Evolutionary conservation across 2,797 vertebrate genomes (phyloP).

Genomic region (Sebastes hubbsi): DNA sequence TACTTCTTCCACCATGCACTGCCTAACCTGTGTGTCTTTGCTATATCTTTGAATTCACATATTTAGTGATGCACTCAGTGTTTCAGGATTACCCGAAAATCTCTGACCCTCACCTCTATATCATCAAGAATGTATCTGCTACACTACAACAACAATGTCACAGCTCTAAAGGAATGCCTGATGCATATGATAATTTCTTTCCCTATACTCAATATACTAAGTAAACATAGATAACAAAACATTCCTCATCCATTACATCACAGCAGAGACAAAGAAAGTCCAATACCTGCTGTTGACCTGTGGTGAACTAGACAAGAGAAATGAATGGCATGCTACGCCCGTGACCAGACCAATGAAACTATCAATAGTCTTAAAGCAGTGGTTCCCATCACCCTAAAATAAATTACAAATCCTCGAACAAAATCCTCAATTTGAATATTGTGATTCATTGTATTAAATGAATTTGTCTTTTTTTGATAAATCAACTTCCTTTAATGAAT

Average conservation of each 20-base stretch:
- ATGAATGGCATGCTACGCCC: background rate
- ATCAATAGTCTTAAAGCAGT: background rate
- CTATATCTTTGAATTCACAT: background rate
- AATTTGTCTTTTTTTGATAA: too few relatives aligned
- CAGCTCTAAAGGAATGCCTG: background rate
- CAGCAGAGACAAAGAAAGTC: background rate
- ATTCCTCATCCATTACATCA: slow-evolving; percentile 17
- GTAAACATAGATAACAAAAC: slow-evolving; percentile 24
- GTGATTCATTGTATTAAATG: too few relatives aligned
- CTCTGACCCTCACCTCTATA: background rate
- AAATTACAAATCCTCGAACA: too few relatives aligned
- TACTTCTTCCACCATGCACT: too few relatives aligned
- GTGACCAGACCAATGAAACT: background rate
- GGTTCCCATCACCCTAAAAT: too few relatives aligned
- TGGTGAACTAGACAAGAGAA: background rate
- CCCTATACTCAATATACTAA: background rate
- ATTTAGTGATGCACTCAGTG: background rate
- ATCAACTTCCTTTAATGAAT: too few relatives aligned
- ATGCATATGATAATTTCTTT: background rate
- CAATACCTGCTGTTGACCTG: background rate
- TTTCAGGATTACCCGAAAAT: background rate
- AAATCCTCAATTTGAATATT: too few relatives aligned
- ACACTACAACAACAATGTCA: background rate
- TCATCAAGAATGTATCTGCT: background rate
- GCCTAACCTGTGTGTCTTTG: background rate